Evolutionary conservation across 30 jellyfish, hydroid and myxozoan species (phyloP), one percentile per base, ranked within the genome.

Genomic region (Catostylus mosaicus): DNA sequence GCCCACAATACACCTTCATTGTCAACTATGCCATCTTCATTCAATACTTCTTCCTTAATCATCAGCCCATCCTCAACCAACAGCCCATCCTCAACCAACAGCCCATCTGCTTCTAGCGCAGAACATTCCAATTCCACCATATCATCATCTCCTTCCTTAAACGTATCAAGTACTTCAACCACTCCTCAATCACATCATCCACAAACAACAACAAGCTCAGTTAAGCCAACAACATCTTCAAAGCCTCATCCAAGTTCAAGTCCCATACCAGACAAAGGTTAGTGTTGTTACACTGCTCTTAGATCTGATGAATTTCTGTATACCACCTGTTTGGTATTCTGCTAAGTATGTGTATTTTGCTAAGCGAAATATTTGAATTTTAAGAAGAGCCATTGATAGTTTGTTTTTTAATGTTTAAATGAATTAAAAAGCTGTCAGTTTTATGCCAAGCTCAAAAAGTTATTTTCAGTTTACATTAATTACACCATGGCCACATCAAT

Each of bases 201-300:
- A 59, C n/a, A 23, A 52, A 11, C 31, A n/a, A 2, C 70, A 30
- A 48, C 34, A 5, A 33, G 65, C 30, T 16, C 30, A 1, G 54
- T 31, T 8, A 36, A 1, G 37, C 75, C 86, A 75, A 23, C 89
- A 65, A 37, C 79, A 35, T 35, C 89, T 40, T 46, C 80, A 45
- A 78, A 61, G 75, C 82, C 82, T 27, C 48, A 45, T 10, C 89
- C 80, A 2, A 20, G 63, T 1, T 31, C 85, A 12, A 74, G 85
- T 47, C 63, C 23, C 52, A 60, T 54, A 24, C 85, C 85, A 50
- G 60, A 50, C 30, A 48, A 74, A 50, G 85, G 85, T 74, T 30
- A 26, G 75, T 47, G 16, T 12, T 27, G 10, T 12, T n/a, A n/a
- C n/a, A n/a, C n/a, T n/a, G n/a, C n/a, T n/a, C n/a, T n/a, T n/a